Base-by-base conservation (phyloP, 1,140 invertebrate genomes). In the Drosophila sp. region DNA sequence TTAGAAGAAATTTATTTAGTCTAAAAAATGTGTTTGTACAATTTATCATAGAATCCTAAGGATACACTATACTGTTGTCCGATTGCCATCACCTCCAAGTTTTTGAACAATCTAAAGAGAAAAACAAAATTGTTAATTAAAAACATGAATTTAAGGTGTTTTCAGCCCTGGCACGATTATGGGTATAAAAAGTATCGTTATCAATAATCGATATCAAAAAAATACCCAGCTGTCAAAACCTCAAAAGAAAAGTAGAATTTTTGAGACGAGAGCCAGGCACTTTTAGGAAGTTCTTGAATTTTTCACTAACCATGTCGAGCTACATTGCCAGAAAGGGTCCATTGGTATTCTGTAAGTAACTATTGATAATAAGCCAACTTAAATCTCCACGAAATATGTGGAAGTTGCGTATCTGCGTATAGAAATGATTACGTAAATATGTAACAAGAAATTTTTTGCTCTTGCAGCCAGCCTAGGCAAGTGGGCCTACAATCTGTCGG, bases 401-500 rank as follows among this genome's bases (percentile, higher is more conserved):
- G 5, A 57, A 25, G 1, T 40, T 38, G n/a, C 10, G 8, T 7
- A 11, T 41, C 32, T 70, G 30, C 40, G n/a, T 58, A 40, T 35
- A 33, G 63, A 38, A 70, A 68, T 86, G 81, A 89, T 91, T 91
- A 91, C 90, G 90, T 91, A 91, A 91, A 91, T 85, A 68, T 89
- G 47, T 75, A 80, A 81, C 61, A 64, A n/a, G 25, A 64, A 72
- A 41, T 72, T 79, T 76, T 61, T 90, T 71, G 80, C 87, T 86
- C 54, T 94, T 94, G 82, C 91, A 95, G 94, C 90, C 70, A 93
- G 91, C 65, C 78, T 96, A 38, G 94, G 93, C 79, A 94, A 94
- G 91, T 96, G 94, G 94, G 93, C 93, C 6, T 96, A 96, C 89
- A 95, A 95, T 78, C 60, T 93, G 33, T 93, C 95, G 63, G 95